Evolutionary conservation across 2,888 invertebrate species (phyloP).

Genomic region (Andrena bucephala): DNA sequence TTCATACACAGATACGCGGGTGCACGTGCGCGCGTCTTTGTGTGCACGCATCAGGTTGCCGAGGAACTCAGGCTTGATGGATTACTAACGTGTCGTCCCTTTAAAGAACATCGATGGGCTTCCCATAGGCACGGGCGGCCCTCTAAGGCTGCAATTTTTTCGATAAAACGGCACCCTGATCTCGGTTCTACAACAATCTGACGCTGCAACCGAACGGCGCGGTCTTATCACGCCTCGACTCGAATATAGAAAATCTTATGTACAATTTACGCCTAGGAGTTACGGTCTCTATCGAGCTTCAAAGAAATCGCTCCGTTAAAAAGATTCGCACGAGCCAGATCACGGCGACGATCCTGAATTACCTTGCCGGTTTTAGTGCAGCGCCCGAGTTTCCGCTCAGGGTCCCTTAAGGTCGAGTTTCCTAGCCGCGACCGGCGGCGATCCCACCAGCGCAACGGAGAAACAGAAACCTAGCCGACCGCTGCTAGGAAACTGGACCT

Average conservation of each 20-base stretch:
- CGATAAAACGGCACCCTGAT: too few species aligned
- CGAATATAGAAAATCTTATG: conserved; percentile 63
- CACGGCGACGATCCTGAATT: background rate
- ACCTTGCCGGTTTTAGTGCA: background rate
- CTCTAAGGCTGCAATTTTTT: background rate
- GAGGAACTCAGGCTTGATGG: conserved; percentile 6
- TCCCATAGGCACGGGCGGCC: background rate
- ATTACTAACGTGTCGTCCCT: background rate
- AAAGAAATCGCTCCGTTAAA: background rate
- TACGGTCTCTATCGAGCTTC: conserved; percentile 7
- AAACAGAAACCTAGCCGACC: too few species aligned
- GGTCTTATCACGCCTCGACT: conserved; percentile 1
- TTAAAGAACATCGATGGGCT: background rate
- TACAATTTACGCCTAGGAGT: conserved; percentile 62
- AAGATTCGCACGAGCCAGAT: conserved; percentile 2
- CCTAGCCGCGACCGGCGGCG: background rate
- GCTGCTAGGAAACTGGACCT: too few species aligned
- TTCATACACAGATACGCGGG: conserved; percentile 24
- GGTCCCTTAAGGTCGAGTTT: background rate
- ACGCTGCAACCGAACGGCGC: background rate
- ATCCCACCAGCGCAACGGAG: too few species aligned
- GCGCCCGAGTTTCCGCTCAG: background rate
- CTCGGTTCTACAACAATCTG: too few species aligned
- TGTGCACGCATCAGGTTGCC: conserved; percentile 21
- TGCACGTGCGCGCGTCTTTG: background rate